These are phyloP conservation scores for Antechinus stuartii DNA, from an alignment of 2,113 vertebrate species.

Conservation along the genomic window DNA sequence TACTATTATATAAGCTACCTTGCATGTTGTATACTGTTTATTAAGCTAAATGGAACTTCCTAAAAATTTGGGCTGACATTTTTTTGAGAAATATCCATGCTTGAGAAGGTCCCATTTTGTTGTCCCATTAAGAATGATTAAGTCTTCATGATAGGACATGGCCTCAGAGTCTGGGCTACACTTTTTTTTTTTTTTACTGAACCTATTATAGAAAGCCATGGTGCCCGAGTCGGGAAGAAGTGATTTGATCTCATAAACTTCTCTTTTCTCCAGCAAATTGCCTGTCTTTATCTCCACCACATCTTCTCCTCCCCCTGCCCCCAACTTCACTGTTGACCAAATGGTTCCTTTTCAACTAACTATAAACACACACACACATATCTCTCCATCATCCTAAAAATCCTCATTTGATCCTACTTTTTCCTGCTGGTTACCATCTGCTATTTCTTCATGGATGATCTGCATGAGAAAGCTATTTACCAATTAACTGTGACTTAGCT, in stretches of 20 bases:
- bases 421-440: background rate
- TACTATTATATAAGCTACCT: background rate
- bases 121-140: background rate
- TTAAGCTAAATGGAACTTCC: background rate
- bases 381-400: background rate
- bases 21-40: background rate
- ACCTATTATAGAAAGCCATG: background rate
- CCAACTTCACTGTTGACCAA: background rate
- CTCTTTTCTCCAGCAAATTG: background rate
- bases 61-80: background rate
- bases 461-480: background rate
- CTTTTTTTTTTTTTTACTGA: background rate
- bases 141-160: background rate
- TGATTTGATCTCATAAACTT: background rate
- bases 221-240: background rate
- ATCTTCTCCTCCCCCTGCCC: too few species aligned
- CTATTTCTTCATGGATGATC: background rate
- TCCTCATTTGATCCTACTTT: background rate
- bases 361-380: background rate
- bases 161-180: background rate
- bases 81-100: background rate
- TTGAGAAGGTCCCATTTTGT: background rate
- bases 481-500: background rate
- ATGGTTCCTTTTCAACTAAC: background rate
- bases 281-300: background rate